Base-by-base conservation (phyloP, 2,113 vertebrate genomes). In the Meriones unguiculatus region DNA sequence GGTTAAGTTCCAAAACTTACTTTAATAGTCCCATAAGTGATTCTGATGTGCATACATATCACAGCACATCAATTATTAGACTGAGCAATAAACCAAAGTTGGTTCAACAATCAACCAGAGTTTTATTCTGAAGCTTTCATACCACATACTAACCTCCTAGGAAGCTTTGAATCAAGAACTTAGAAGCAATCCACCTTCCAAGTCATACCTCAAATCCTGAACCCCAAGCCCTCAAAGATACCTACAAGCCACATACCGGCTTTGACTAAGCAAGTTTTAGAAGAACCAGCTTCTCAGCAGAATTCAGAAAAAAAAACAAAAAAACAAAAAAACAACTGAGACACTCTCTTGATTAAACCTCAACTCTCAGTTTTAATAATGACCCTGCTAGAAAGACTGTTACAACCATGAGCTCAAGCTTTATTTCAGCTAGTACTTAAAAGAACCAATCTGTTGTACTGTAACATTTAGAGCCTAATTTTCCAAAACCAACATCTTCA, bases 241-340 rank as follows among this genome's bases (percentile, higher is more conserved):
- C 41, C 41, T 46, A 46, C 41, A 46, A 46, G 32, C 41, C 32
- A 81, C n/a, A 69, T 78, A 76, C 50, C 32, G 65, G 28, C 69
- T 95, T 89, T 73, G 32, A 13, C 77, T 90, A 90, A 92, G n/a
- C 89, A 69, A 32, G 65, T 92, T 80, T 86, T 52, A 97, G 41
- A 96, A 20, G 72, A 90, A 67, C 41, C 41, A 46, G 41, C 41
- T 46, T 46, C 41, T 46, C 2, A 46, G n/a, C 5, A 80, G 41
- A 95, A 85, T 89, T 92, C 81, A 93, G 82, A 91, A 46, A 91
- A 57, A 97, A 93, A 46, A 46, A 46, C 2, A 46, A n/a, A n/a
- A n/a, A n/a, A n/a, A n/a, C n/a, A n/a, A n/a, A n/a, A n/a, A n/a
- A n/a, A n/a, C n/a, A n/a, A n/a, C n/a, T 75, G 50, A 94, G 50